Evolutionary conservation across 2,797 vertebrate species (phyloP), one percentile per base, ranked within the genome.

Genomic region (Enteromius fasciolatus): DNA sequence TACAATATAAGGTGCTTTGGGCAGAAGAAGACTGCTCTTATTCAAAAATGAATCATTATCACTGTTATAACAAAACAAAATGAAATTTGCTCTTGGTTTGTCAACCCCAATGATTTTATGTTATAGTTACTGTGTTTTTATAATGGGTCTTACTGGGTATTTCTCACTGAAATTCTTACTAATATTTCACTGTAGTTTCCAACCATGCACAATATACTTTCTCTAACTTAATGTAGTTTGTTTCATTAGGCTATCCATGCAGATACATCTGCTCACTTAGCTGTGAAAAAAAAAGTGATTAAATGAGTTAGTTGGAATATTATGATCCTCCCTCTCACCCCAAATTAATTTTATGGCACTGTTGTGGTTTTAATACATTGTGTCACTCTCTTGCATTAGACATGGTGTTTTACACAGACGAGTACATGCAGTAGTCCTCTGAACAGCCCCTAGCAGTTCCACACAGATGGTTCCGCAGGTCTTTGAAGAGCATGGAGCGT

Each of bases 401-500:
- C 76, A 41, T 25, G 36, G 33, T 57, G 48, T 54, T 78, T 78
- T 20, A 78, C 28, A 78, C 61, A 67, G 46, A 48, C 0, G 14
- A 67, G 63, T 54, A 14, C 15, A 79, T 79, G 64, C 48, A 23
- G 78, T 70, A 59, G 66, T 69, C 77, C 23, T 78, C 28, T 78
- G 64, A 78, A 78, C 31, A 20, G 20, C 31, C 70, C 48, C 12
- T n/a, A 74, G 70, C 78, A n/a, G 50, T 83, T 64, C 67, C 67
- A 10, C 66, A 81, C 54, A 84, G 31, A 48, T 41, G 72, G 28
- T 75, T 70, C 5, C n/a, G 20, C 44, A 39, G 48, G 1, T 25
- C 90, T 92, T 92, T 93, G 87, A 91, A 89, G 84, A 89, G 81
- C 79, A 70, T 46, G 1, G 69, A 88, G 87, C 17, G n/a, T 81